Percentiles rank a stretch among this genome's conserved stretches.
Conservation (phyloP, 2,113 vertebrate species). For the Rana temporaria region DNA sequence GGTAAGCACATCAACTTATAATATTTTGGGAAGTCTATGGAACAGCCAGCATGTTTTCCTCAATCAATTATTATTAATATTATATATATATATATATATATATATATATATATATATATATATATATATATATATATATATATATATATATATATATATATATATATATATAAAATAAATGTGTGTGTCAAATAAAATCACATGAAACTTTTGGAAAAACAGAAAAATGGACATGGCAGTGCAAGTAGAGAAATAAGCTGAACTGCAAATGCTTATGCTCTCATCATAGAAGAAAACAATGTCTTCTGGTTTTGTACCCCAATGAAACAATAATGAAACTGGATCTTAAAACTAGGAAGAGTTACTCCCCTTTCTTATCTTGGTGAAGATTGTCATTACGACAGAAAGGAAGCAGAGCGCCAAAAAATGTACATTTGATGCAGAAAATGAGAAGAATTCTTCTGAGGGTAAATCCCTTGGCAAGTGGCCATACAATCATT, state of each 20-base stretch:
- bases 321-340: constrained; percentile 26
- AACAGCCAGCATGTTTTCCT: constrained; percentile 6
- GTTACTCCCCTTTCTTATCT: no score
- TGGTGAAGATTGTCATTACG: no score
- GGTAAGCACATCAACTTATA: constrained; percentile 45
- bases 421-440: no score
- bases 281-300: constrained; percentile 43
- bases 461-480: no score
- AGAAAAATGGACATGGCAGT: background rate
- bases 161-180: no score
- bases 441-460: no score
- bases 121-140: no score
- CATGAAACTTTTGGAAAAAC: background rate
- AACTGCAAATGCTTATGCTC: constrained; percentile 15
- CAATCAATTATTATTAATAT: constrained; percentile 55
- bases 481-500: no score
- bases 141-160: no score
- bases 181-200: constrained; percentile 30
- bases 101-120: no score
- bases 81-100: no score
- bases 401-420: no score
- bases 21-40: constrained; percentile 37
- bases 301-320: constrained; percentile 28
- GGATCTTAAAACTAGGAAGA: background rate
- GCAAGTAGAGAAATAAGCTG: constrained; percentile 11